These are phyloP conservation scores for Oreortyx pictus DNA, from an alignment of 2,797 vertebrate genomes.

Conservation along the genomic window DNA sequence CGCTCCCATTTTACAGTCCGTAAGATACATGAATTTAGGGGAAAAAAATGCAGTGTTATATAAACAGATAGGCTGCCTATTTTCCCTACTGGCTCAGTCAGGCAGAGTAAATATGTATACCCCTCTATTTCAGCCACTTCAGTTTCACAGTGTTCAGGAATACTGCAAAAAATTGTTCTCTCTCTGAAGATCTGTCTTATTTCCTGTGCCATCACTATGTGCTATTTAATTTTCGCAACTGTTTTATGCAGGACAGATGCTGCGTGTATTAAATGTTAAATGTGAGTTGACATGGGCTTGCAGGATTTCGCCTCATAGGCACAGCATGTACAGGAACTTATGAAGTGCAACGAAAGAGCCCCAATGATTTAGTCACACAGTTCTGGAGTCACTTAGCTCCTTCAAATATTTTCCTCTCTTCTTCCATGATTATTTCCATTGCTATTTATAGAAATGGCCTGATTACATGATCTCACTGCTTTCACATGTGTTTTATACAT, in stretches of 20 bases:
- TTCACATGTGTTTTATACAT: neutral
- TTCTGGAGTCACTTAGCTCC: neutral
- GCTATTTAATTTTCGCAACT: neutral
- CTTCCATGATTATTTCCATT: neutral
- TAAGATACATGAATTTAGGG: neutral
- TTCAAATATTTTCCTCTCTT: neutral
- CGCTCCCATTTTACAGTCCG: neutral
- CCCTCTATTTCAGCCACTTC: neutral
- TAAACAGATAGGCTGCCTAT: neutral
- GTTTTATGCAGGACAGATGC: neutral
- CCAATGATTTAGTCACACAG: neutral
- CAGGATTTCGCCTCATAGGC: neutral
- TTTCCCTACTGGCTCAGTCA: neutral
- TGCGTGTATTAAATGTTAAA: neutral
- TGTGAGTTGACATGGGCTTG: neutral
- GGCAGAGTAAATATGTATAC: neutral
- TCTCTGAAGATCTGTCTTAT: neutral
- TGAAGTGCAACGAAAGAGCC: neutral
- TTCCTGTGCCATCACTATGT: neutral
- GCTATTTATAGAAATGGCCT: neutral
- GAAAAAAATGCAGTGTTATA: neutral
- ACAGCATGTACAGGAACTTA: neutral
- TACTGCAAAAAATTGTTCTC: neutral
- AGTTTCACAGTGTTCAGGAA: neutral
- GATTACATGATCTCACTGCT: neutral